A percentile compares a stretch with the other conserved stretches of the same genome.
Conservation (phyloP, 2,113 vertebrate genomes). For the Notothenia coriiceps region DNA sequence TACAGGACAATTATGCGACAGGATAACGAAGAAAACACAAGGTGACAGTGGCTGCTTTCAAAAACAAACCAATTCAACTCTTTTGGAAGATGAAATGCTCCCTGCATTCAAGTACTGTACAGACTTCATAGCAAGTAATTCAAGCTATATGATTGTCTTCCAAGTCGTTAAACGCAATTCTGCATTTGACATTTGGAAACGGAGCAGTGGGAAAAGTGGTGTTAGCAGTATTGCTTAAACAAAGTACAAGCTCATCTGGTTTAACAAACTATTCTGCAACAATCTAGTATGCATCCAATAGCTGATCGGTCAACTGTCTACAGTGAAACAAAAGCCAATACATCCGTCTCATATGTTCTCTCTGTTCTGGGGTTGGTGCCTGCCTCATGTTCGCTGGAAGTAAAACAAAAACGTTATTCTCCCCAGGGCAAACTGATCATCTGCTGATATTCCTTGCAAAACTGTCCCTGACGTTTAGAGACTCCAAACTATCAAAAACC, state of each 20-base stretch:
- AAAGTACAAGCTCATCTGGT: too few species aligned
- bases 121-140: conserved; percentile 59
- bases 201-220: conserved; percentile 33
- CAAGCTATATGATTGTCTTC: conserved; percentile 47
- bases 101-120: conserved; percentile 37
- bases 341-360: background rate
- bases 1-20: background rate
- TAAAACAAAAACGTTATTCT: background rate
- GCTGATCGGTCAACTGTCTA: background rate
- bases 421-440: background rate
- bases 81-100: conserved; percentile 41
- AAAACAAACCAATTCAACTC: conserved; percentile 52
- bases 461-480: background rate
- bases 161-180: conserved; percentile 63
- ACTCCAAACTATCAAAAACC: background rate
- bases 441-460: background rate
- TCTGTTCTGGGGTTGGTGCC: conserved; percentile 13
- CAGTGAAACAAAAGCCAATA: background rate
- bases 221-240: conserved; percentile 18
- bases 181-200: conserved; percentile 54
- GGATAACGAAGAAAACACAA: conserved; percentile 38
- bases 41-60: conserved; percentile 29
- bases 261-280: background rate
- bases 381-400: background rate
- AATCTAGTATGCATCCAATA: background rate